Base-by-base conservation (phyloP, 2,797 vertebrate species). In the Sciaenops ocellatus region DNA sequence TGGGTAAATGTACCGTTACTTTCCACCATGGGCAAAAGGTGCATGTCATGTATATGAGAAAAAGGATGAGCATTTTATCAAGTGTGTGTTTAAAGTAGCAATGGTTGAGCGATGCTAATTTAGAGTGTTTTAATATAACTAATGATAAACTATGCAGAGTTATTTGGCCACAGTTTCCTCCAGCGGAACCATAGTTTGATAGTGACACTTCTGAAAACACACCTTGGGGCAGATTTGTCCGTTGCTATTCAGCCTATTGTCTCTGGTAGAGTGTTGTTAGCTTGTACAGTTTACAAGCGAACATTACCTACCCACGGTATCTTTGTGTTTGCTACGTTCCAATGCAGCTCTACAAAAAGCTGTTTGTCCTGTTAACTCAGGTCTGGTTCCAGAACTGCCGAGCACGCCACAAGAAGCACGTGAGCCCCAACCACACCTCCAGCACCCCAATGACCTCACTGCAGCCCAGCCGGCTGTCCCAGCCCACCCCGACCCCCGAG, bases 371-470 rank as follows among this genome's bases (percentile, higher is more conserved):
- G 46, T 68, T 69, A 22, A 72, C 74, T 41, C 89, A 99, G 98
- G 98, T 99, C 68, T 99, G 98, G 98, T 99, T 99, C 95, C 98
- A 99, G 90, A 99, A 99, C 78, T 99, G 98, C 87, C 93, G 98
- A 90, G 98, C 98, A 0, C 98, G 98, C 63, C 98, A 99, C 80
- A 99, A 99, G 96, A 99, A 99, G 85, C 97, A 99, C 0, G 97
- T 98, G 82, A 97, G 97, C 79, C 97, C 97, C 59, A 97, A 96
- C 76, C 97, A 97, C 87, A 96, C 94, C 24, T 92, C 91, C 22
- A 88, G 85, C 81, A 76, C 94, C 80, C 95, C 96, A 1, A 92
- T 97, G 90, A 95, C 95, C 44, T 95, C 96, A 0, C 93, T 97
- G 46, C 96, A 96, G 73, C 90, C 96, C 47, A 94, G 94, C 79